Percentiles rank a stretch among this genome's conserved stretches.
phyloP scores from a whole-genome alignment of 2,888 invertebrate genomes.

The Hipparchia sbordonii region DNA sequence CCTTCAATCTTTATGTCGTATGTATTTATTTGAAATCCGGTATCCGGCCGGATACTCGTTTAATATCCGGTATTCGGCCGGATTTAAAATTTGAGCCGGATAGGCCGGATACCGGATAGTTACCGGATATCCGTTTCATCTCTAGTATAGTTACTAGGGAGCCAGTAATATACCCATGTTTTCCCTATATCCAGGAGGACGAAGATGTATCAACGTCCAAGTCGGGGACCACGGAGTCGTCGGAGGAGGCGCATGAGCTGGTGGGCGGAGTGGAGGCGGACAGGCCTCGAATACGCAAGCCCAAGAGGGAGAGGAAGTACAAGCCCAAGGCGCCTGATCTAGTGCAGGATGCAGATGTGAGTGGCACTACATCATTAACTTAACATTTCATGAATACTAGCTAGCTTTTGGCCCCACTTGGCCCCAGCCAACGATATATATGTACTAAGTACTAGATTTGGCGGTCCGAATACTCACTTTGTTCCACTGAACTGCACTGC shows the following conservation, averaged over 20 bases:
- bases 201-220: constrained; percentile 73
- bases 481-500: too few relatives aligned
- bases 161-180: background rate
- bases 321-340: constrained; percentile 69
- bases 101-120: too few relatives aligned
- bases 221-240: constrained; percentile 53
- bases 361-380: constrained; percentile 33
- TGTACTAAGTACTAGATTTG: too few relatives aligned
- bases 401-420: too few relatives aligned
- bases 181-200: constrained; percentile 53
- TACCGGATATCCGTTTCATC: too few relatives aligned
- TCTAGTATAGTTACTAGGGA: background rate
- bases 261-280: constrained; percentile 47
- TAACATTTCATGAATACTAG: background rate
- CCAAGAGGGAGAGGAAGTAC: constrained; percentile 70
- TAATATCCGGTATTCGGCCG: too few relatives aligned
- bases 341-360: constrained; percentile 76
- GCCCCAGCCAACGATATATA: too few relatives aligned
- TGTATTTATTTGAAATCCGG: too few relatives aligned
- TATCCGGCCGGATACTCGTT: too few relatives aligned
- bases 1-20: too few relatives aligned
- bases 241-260: constrained; percentile 51
- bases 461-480: too few relatives aligned
- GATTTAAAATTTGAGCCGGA: too few relatives aligned
- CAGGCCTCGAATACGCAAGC: constrained; percentile 49